phyloP scores from a whole-genome alignment of 2,113 vertebrate species.

The Gopherus flavomarginatus region DNA sequence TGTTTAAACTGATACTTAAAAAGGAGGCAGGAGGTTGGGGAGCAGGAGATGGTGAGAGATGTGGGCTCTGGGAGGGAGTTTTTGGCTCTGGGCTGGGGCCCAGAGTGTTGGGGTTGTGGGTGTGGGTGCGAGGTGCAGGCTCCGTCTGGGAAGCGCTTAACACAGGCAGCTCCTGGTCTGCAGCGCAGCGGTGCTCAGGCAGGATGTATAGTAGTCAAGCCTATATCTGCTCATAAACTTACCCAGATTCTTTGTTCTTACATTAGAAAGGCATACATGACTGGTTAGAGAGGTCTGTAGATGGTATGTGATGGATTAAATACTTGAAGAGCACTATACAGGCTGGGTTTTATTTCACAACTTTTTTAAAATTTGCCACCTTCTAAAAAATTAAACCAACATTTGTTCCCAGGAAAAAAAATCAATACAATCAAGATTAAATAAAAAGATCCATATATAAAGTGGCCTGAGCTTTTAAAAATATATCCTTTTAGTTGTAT shows the following conservation, averaged over 20 bases:
- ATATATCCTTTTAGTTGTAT: neutral
- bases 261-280: neutral
- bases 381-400: neutral
- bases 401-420: neutral
- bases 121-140: too few relatives aligned
- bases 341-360: neutral
- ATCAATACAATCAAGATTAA: conserved; percentile 2
- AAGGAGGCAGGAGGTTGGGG: neutral
- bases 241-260: neutral
- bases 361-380: neutral
- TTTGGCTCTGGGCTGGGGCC: too few relatives aligned
- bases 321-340: neutral
- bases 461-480: neutral
- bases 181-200: too few relatives aligned
- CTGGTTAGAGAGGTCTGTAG: neutral
- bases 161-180: too few relatives aligned
- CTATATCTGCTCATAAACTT: neutral
- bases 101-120: too few relatives aligned
- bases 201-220: neutral
- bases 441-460: neutral
- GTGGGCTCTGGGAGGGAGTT: too few relatives aligned
- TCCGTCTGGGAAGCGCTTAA: too few relatives aligned
- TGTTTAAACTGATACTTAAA: neutral
- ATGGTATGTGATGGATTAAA: neutral
- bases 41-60: too few relatives aligned